Evolutionary conservation across 2,888 invertebrate genomes (phyloP).

Genomic region (Harpalus rubripes): DNA sequence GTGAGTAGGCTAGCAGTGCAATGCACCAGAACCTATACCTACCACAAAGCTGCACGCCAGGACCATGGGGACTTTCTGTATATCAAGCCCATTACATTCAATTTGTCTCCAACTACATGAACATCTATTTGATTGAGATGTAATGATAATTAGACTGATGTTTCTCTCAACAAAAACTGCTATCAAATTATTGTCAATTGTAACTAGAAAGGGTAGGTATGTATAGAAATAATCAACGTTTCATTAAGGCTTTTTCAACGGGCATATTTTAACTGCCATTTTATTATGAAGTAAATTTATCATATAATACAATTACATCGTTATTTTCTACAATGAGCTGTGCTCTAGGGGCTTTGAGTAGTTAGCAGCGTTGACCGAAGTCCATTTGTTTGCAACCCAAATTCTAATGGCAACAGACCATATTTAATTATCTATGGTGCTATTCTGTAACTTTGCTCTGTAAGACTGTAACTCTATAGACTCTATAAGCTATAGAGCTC

Average conservation of each 20-base stretch:
- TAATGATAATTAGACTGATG: slow-evolving; percentile 32
- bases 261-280: not conserved
- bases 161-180: slow-evolving; percentile 25
- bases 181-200: slow-evolving; percentile 11
- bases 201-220: slow-evolving; percentile 8
- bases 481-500: too few relatives aligned
- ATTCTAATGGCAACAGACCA: too few relatives aligned
- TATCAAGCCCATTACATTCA: slow-evolving; percentile 31
- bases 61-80: slow-evolving; percentile 16
- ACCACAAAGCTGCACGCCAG: not conserved
- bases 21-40: not conserved
- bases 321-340: not conserved
- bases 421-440: too few relatives aligned
- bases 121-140: slow-evolving; percentile 36
- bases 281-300: not conserved
- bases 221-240: slow-evolving; percentile 34
- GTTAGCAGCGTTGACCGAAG: too few relatives aligned
- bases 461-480: too few relatives aligned
- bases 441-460: too few relatives aligned
- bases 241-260: slow-evolving; percentile 9
- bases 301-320: slow-evolving; percentile 14
- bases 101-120: slow-evolving; percentile 41
- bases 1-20: not conserved
- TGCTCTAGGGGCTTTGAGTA: too few relatives aligned
- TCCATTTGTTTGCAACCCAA: too few relatives aligned